Conservation (phyloP, 2,888 invertebrate genomes). For the Caenorhabditis sulstoni region DNA sequence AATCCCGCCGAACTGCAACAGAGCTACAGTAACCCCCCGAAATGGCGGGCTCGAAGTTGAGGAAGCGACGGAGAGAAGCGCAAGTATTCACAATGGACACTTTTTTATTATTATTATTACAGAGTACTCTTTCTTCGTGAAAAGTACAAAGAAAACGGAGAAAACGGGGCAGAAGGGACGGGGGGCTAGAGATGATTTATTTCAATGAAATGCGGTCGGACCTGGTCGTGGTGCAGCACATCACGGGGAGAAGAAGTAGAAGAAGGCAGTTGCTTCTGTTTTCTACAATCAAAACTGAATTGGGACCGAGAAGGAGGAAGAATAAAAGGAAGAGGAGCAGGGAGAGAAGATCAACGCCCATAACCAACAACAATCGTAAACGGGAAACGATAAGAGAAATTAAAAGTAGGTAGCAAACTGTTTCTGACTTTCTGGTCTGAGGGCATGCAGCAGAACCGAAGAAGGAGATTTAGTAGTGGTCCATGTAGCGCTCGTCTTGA, state of each 20-base stretch:
- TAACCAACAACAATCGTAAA: not conserved
- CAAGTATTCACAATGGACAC: constrained; percentile 16
- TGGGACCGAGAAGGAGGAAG: constrained; percentile 2
- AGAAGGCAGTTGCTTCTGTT: constrained; percentile 3
- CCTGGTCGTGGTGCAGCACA: constrained; percentile 25
- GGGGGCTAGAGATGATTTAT: constrained; percentile 37
- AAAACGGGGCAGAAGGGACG: not conserved
- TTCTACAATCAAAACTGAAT: constrained; percentile 15
- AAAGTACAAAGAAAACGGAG: constrained; percentile 25
- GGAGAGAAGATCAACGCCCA: not conserved
- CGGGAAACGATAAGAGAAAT: too few species aligned
- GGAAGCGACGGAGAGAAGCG: constrained; percentile 6
- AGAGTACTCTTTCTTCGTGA: not conserved
- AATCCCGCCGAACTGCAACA: constrained; percentile 7
- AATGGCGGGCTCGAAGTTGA: too few species aligned
- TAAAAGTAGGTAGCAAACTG: too few species aligned
- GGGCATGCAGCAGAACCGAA: not conserved
- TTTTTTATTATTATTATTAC: constrained; percentile 7
- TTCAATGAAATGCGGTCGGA: constrained; percentile 49
- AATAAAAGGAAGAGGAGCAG: not conserved
- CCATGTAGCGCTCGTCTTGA: constrained; percentile 56
- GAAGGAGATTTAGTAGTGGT: constrained; percentile 44
- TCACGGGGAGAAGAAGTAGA: too few species aligned
- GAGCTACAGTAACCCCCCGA: not conserved
- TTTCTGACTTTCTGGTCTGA: not conserved